Evolutionary conservation across 2,797 vertebrate species (phyloP).

Genomic region (Sorex maritimensis): DNA sequence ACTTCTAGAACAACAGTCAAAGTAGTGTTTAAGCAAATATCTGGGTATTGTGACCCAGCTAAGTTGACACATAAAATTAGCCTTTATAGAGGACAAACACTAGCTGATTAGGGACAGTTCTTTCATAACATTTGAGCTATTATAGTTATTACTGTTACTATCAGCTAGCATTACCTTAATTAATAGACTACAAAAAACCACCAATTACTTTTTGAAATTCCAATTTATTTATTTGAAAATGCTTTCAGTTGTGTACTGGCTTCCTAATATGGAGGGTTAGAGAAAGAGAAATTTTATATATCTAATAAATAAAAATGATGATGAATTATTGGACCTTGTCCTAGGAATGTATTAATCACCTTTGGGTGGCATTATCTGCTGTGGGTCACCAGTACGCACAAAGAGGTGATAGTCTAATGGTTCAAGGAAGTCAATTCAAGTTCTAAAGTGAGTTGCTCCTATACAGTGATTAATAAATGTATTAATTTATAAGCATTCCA

Average conservation of each 20-base stretch:
- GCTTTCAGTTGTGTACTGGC: constrained; percentile 62
- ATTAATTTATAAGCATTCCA: constrained; percentile 78
- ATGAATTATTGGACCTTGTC: constrained; percentile 68
- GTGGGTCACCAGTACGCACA: constrained; percentile 68
- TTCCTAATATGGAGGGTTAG: constrained; percentile 57
- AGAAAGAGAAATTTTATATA: constrained; percentile 67
- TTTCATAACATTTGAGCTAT: constrained; percentile 50
- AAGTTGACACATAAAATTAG: constrained; percentile 67
- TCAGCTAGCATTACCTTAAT: constrained; percentile 57
- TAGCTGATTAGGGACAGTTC: constrained; percentile 20
- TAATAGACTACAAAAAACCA: constrained; percentile 32
- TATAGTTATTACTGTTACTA: constrained; percentile 60
- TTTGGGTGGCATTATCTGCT: constrained; percentile 73
- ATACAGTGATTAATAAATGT: constrained; percentile 67
- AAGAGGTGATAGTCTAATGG: constrained; percentile 72
- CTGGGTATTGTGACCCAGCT: neutral
- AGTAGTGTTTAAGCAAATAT: constrained; percentile 50
- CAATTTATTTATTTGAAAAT: constrained; percentile 74
- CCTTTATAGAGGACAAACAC: constrained; percentile 52
- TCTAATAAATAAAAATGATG: constrained; percentile 68
- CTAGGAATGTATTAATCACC: constrained; percentile 66
- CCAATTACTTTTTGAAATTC: constrained; percentile 64
- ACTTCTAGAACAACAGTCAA: neutral
- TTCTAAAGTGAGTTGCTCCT: constrained; percentile 79
- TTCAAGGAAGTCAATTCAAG: constrained; percentile 74